Percentiles rank a stretch among this genome's conserved stretches.
Conservation (phyloP, 30 jellyfish, hydroid and myxozoan genomes). For the Pelagia noctiluca region DNA sequence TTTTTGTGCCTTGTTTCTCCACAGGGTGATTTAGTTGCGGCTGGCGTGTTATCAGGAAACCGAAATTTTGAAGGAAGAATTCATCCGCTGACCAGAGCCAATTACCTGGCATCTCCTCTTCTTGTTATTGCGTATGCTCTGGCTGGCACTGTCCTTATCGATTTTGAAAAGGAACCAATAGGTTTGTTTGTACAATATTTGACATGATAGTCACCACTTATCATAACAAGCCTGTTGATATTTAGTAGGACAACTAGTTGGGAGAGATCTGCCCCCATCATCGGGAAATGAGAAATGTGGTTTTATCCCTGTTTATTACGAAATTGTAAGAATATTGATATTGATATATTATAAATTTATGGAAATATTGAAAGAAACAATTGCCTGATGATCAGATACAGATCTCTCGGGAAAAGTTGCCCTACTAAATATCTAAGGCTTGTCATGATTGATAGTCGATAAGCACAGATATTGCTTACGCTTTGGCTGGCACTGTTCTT, state of each 20-base stretch:
- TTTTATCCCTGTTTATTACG: too few species aligned
- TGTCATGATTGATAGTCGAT: too few species aligned
- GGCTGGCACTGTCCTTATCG: constrained; percentile 93
- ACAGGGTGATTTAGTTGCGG: constrained; percentile 86
- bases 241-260: neutral
- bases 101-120: constrained; percentile 89
- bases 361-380: too few species aligned
- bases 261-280: too few species aligned
- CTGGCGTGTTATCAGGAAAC: constrained; percentile 91
- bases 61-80: constrained; percentile 95
- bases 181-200: constrained; percentile 55
- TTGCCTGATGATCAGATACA: too few species aligned
- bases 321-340: too few species aligned
- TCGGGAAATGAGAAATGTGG: too few species aligned
- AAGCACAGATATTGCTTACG: constrained; percentile 88
- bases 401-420: too few species aligned
- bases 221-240: too few species aligned
- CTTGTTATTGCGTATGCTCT: constrained; percentile 89
- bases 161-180: constrained; percentile 91
- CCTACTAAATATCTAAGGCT: too few species aligned
- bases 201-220: too few species aligned
- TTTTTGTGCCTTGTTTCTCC: neutral
- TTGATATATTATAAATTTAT: too few species aligned
- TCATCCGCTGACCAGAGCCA: constrained; percentile 92
- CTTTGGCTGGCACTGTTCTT: constrained; percentile 94